Base-by-base conservation (phyloP, 35 echinoderm and acorn worm species). In the Holothuria glaberrima region DNA sequence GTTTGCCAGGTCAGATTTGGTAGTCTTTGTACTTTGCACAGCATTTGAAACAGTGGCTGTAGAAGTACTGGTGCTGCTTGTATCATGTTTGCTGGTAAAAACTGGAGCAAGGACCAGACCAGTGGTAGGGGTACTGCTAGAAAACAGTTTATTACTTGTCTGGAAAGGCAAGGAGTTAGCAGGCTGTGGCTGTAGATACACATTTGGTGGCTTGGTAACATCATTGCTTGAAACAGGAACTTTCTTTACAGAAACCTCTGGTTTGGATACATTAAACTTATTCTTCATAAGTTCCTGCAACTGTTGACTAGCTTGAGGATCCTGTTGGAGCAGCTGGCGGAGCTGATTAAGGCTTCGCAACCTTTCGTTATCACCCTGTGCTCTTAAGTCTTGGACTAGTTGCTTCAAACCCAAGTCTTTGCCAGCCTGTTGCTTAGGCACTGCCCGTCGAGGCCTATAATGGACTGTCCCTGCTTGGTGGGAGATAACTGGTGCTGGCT, bases 231-330 rank as follows among this genome's bases (percentile, higher is more conserved):
- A 54, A 4, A 82, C 79, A 0, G 79, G 79, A 58, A 50, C 6
- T 26, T 60, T 82, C 30, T 82, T 82, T 6, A 82, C 57, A 1
- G 79, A 56, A 1, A 82, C 79, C 12, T 82, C 79, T 0, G 79
- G 46, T 56, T 60, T 82, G 22, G n/a, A 9, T 12, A 41, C 79
- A 24, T 21, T 44, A 24, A 82, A 50, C 50, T 82, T 82, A 58
- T 50, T 82, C 79, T 86, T 86, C 63, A 86, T 68, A 21, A 87
- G 58, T 50, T 87, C 65, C 45, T 67, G 60, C 18, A 90, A 29
- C 56, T 78, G 74, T 30, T 90, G 88, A 36, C 75, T 78, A n/a
- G 74, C 88, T 46, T 91, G 75, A 17, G 89, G 89, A 58, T 91
- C 67, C 64, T 91, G 75, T 34, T 91, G 75, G 9, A 91, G 77